Base-by-base conservation (phyloP, 2,113 vertebrate genomes). In the Chascanopsetta lugubris region DNA sequence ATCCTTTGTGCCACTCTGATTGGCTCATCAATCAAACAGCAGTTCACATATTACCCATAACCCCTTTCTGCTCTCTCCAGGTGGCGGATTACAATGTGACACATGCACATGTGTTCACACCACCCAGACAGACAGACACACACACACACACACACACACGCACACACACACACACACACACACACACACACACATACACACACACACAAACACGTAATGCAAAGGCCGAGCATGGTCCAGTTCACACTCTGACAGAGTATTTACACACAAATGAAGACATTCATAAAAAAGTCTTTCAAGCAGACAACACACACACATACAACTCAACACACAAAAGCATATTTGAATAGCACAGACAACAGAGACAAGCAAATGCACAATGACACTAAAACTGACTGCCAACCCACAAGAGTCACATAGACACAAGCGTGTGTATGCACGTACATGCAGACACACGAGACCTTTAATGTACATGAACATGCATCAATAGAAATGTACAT, bases 1-100 rank as follows among this genome's bases (percentile, higher is more conserved):
- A 89, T 89, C 86, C 83, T 92, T 92, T 92, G 88, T 91, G 90
- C 71, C 45, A 15, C 87, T 87, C 87, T 91, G 91, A 92, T 92
- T 92, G 88, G 87, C 81, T 88, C 88, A 92, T 93, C 89, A 92
- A 90, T 93, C 92, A 92, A 90, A 85, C 80, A 66, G 85, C 67
- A 55, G 82, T 81, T 82, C 72, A 21, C 77, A 84, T 83, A 83
- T 85, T 88, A 88, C 78, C 85, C 85, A 83, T 83, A 83, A 86
- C 73, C 77, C 79, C 61, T 83, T 73, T 85, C 75, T 84, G 68
- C 82, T 79, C 84, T 74, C 86, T 86, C 79, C 87, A 88, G 87
- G 87, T 85, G 87, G 86, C 10, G 74, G 86, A 90, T 87, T 86
- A 80, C 82, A 80, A 49, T 49, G 76, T 82, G 73, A 54, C 75